These are phyloP conservation scores for Brachionus rotundiformis DNA, from an alignment of 1,140 invertebrate genomes.

Conservation along the genomic window DNA sequence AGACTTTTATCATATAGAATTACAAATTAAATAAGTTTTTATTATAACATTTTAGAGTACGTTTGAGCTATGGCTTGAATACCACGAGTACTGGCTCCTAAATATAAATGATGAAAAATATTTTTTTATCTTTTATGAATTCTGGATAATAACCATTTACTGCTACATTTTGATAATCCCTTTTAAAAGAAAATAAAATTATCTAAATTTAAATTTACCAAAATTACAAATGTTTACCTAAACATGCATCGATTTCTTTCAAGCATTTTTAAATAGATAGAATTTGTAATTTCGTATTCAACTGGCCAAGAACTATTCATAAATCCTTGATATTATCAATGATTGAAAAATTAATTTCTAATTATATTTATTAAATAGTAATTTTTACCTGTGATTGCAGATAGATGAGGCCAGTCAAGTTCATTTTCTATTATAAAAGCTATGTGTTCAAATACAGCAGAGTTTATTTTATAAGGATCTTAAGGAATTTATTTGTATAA, in stretches of 20 bases:
- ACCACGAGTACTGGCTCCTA: slow-evolving; percentile 60
- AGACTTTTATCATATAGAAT: neutral
- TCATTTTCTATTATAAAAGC: slow-evolving; percentile 65
- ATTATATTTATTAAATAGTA: too few relatives aligned
- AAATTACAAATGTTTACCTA: slow-evolving; percentile 26
- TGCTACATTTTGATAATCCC: slow-evolving; percentile 67
- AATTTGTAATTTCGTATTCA: slow-evolving; percentile 58
- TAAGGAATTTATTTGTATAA: slow-evolving; percentile 37
- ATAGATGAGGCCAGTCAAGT: slow-evolving; percentile 67
- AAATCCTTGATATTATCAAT: slow-evolving; percentile 54
- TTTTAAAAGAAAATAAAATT: neutral
- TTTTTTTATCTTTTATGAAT: too few relatives aligned
- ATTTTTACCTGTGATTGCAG: slow-evolving; percentile 64
- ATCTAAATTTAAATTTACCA: neutral
- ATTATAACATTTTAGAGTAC: slow-evolving; percentile 7
- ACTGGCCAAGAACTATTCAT: slow-evolving; percentile 58
- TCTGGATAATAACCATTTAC: slow-evolving; percentile 67
- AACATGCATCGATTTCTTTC: slow-evolving; percentile 66
- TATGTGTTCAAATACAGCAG: slow-evolving; percentile 61
- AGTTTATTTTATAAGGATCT: slow-evolving; percentile 51
- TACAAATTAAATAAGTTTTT: neutral
- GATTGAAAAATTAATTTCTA: too few relatives aligned
- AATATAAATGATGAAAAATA: too few relatives aligned
- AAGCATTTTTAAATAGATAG: slow-evolving; percentile 59
- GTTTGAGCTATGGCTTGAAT: slow-evolving; percentile 24